phyloP scores from a whole-genome alignment of 1,140 invertebrate genomes.

The Nebria ingens region DNA sequence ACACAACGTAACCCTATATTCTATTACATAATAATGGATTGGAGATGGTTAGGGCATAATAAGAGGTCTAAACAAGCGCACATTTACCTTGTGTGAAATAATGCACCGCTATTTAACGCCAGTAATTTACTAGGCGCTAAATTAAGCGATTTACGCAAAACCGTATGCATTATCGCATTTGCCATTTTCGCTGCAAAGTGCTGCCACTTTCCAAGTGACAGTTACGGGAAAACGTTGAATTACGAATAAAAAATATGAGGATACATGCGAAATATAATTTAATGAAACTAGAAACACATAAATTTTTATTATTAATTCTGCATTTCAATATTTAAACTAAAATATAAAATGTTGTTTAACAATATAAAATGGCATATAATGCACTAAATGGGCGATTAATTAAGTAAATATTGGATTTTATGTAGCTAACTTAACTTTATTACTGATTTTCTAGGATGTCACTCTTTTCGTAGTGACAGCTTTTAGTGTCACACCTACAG shows the following conservation, averaged over 20 bases:
- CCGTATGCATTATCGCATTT: neutral
- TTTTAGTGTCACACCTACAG: too few relatives aligned
- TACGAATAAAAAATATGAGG: neutral
- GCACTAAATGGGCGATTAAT: too few relatives aligned
- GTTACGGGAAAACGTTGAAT: neutral
- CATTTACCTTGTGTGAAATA: conserved; percentile 1
- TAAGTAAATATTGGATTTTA: too few relatives aligned
- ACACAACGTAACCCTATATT: neutral
- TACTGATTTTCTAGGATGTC: too few relatives aligned
- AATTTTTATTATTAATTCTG: too few relatives aligned
- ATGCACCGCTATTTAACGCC: neutral
- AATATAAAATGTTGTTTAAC: too few relatives aligned
- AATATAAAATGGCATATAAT: too few relatives aligned
- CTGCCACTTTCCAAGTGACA: neutral
- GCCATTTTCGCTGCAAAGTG: neutral
- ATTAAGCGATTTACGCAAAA: neutral
- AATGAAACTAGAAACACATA: too few relatives aligned
- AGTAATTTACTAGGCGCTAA: neutral
- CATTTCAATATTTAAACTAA: too few relatives aligned
- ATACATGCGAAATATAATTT: too few relatives aligned
- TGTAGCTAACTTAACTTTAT: too few relatives aligned
- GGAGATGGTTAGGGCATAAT: neutral
- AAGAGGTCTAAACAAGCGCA: neutral
- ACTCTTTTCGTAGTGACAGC: too few relatives aligned
- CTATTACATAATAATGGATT: neutral